These are phyloP conservation scores for Labeo calbasu DNA, from an alignment of 2,797 vertebrate species.

Conservation along the genomic window DNA sequence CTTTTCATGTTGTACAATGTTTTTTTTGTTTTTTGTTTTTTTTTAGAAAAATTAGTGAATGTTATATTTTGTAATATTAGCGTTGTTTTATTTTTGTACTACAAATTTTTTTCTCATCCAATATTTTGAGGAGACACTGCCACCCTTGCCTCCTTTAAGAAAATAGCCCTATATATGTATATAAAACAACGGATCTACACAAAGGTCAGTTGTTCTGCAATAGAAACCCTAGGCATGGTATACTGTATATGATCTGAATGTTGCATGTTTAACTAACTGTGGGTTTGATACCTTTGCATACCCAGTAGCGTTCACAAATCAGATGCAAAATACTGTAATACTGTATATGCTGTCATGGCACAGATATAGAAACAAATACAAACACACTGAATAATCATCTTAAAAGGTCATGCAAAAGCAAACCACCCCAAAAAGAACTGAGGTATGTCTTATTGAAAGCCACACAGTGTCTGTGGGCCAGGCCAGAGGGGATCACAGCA, in stretches of 20 bases:
- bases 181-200: not conserved
- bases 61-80: too few species aligned
- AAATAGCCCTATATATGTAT: too few species aligned
- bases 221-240: not conserved
- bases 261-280: constrained; percentile 4
- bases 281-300: constrained; percentile 24
- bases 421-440: not conserved
- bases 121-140: too few species aligned
- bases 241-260: not conserved
- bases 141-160: too few species aligned
- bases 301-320: constrained; percentile 15
- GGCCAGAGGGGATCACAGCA: not conserved
- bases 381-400: not conserved
- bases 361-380: constrained; percentile 5
- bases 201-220: not conserved
- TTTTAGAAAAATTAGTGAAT: too few species aligned
- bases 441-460: not conserved
- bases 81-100: too few species aligned
- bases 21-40: too few species aligned
- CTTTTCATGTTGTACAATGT: too few species aligned
- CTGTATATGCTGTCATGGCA: not conserved
- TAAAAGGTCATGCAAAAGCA: not conserved
- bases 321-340: constrained; percentile 27
- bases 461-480: constrained; percentile 1
- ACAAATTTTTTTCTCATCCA: too few species aligned